Percentiles rank a stretch among this genome's conserved stretches.
These are phyloP conservation scores for Drosophila auraria DNA, from an alignment of 1,140 invertebrate species.

Conservation along the genomic window DNA sequence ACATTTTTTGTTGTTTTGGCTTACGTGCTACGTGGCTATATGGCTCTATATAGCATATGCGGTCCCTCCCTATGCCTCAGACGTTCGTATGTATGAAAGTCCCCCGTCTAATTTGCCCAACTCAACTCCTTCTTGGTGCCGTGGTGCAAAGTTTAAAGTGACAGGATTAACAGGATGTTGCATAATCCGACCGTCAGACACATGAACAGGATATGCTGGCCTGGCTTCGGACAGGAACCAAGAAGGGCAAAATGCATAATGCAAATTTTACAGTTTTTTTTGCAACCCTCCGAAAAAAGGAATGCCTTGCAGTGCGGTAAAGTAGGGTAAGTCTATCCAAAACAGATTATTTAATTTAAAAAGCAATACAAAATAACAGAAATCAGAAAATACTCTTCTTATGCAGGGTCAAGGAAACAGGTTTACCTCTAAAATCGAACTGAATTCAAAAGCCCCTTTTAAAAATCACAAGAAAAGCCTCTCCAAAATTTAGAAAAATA, in stretches of 20 bases:
- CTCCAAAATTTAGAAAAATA: slow-evolving; percentile 20
- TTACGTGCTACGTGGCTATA: slow-evolving; percentile 38
- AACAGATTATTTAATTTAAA: neutral
- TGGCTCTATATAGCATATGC: slow-evolving; percentile 22
- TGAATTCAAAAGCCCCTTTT: slow-evolving; percentile 13
- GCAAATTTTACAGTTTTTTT: slow-evolving; percentile 34
- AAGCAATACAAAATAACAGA: neutral
- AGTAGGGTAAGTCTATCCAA: neutral
- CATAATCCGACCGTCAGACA: slow-evolving; percentile 80
- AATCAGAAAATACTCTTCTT: neutral
- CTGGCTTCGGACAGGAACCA: slow-evolving; percentile 33
- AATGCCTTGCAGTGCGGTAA: neutral
- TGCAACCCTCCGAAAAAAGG: slow-evolving; percentile 27
- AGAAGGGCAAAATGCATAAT: slow-evolving; percentile 52
- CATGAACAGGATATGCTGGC: slow-evolving; percentile 71
- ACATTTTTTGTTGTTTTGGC: slow-evolving; percentile 53
- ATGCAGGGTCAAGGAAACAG: slow-evolving; percentile 2
- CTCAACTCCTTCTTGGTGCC: slow-evolving; percentile 52
- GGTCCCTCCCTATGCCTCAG: slow-evolving; percentile 10
- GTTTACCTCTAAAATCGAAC: slow-evolving; percentile 13
- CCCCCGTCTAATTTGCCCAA: slow-evolving; percentile 69
- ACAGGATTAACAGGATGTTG: slow-evolving; percentile 85
- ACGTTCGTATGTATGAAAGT: slow-evolving; percentile 7
- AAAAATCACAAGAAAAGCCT: slow-evolving; percentile 3
- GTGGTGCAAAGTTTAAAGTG: slow-evolving; percentile 76